Conservation (phyloP, 1,140 invertebrate species). For the Caenorhabditis elegans region WBcel235 BX284605.5:13393501-13394000, state of each 20-base stretch:
- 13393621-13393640: conserved; percentile 22
- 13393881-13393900: no score
- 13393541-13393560: neutral
- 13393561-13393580: neutral
- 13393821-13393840: neutral
- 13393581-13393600: neutral
- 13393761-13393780: neutral
- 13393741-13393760: neutral
- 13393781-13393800: neutral
- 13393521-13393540: neutral
- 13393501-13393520: neutral
- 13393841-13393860: neutral
- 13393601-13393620: conserved; percentile 21
- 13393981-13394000: no score
- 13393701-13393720: conserved; percentile 23
- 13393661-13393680: conserved; percentile 1
- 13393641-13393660: neutral
- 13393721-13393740: conserved; percentile 26
- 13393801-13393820: neutral
- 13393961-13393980: no score
- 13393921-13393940: no score
- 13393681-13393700: conserved; percentile 21
- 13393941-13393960: no score
- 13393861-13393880: neutral
- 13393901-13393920: no score